Evolutionary conservation across 1,140 invertebrate species (phyloP), one percentile per base, ranked within the genome.

Genomic region (Hirudo medicinalis): DNA sequence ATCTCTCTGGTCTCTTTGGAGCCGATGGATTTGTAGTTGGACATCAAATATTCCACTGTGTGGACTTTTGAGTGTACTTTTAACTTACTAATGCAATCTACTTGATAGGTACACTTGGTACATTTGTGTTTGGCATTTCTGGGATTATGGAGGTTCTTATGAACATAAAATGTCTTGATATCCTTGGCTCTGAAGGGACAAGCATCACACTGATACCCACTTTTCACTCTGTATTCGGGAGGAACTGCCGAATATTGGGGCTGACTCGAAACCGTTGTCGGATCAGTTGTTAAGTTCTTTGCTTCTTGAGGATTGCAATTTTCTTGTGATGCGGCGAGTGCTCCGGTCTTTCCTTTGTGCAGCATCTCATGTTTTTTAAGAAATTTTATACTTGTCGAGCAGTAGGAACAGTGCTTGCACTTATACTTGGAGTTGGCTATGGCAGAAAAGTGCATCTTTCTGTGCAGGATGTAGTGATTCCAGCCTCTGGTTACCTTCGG

Each of bases 161-260:
- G 57, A 32, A 63, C 29, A 22, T 6, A 25, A 25, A 63, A 63
- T 63, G 57, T 63, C 29, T 63, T 63, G 29, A 32, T 25, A 25
- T 63, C 57, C 19, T 63, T 63, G 29, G 22, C 22, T 22, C 29
- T 22, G 29, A 25, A 63, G 19, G 57, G 57, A 32, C 57, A 63
- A 32, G 22, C 9, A 25, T 63, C 29, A 63, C 57, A 63, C 15
- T 63, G 22, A 22, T 25, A 63, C 17, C 57, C 57, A 63, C 29
- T 63, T 63, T 63, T 63, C 22, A 63, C 57, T 63, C 57, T 63
- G 11, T 25, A 32, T 63, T 63, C 57, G 8, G 57, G 43, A 49
- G 43, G 43, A 17, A 49, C 43, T 49, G 43, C 11, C 11, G 43
- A 49, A 49, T 49, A 49, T 49, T 49, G 22, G 57, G 22, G 22